A percentile compares a stretch with the other conserved stretches of the same genome.
Conservation (phyloP, 2,888 invertebrate species). For the Oasisia sp. region DNA sequence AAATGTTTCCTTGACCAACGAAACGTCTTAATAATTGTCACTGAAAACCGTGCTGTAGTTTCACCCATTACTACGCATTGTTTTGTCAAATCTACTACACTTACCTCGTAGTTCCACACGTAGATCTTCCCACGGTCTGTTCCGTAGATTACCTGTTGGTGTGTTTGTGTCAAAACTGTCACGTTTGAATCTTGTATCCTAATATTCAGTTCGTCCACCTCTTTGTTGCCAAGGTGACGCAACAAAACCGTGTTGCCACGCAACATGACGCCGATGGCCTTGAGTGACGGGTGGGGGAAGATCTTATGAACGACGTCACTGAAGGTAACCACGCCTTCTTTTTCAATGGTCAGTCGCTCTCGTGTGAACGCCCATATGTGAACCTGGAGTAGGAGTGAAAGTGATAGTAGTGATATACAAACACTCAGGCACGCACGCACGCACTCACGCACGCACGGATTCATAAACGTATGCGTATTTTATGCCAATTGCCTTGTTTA, state of each 20-base stretch:
- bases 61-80: too few relatives aligned
- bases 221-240: constrained; percentile 17
- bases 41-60: neutral
- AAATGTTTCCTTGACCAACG: too few relatives aligned
- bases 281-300: neutral
- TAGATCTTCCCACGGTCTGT: constrained; percentile 7
- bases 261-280: neutral
- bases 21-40: neutral
- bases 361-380: neutral
- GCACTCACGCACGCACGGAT: too few relatives aligned
- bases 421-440: neutral
- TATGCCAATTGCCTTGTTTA: too few relatives aligned
- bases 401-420: neutral
- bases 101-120: constrained; percentile 7
- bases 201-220: neutral
- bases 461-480: too few relatives aligned
- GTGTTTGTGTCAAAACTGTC: neutral
- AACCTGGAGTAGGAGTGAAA: neutral
- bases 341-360: neutral
- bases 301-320: neutral
- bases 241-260: neutral
- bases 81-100: too few relatives aligned
- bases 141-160: neutral
- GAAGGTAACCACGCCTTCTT: neutral
- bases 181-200: neutral